These are phyloP conservation scores for Acrocephalus kingi DNA, from an alignment of 2,113 vertebrate species.

Conservation along the genomic window DNA sequence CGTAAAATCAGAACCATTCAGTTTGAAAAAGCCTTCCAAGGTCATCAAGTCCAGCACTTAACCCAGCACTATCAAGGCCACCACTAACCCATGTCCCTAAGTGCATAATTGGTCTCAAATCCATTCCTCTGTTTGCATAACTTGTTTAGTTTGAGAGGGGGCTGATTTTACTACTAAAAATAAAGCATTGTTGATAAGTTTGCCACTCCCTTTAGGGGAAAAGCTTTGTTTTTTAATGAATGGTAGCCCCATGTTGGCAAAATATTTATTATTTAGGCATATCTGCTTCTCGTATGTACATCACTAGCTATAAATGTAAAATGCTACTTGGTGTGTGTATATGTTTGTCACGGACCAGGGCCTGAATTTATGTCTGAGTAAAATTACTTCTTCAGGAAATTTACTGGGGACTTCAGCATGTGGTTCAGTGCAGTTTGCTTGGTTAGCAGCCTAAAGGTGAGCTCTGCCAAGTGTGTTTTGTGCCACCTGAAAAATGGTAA, in stretches of 20 bases:
- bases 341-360: neutral
- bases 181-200: neutral
- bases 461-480: neutral
- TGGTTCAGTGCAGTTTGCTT: neutral
- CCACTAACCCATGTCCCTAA: neutral
- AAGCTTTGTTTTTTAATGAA: neutral
- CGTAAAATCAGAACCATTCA: neutral
- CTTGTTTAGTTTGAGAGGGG: neutral
- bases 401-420: neutral
- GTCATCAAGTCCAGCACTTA: neutral
- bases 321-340: neutral
- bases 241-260: neutral
- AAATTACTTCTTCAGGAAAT: neutral
- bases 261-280: neutral
- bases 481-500: neutral
- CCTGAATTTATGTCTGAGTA: neutral
- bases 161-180: neutral
- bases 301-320: neutral
- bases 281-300: accelerated
- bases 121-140: neutral
- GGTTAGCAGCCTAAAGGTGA: neutral
- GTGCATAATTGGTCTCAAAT: neutral
- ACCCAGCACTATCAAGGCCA: neutral
- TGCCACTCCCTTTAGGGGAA: neutral
- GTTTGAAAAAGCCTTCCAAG: neutral